Evolutionary conservation across 2,797 vertebrate species (phyloP).

Genomic region (Pempheris klunzingeri): DNA sequence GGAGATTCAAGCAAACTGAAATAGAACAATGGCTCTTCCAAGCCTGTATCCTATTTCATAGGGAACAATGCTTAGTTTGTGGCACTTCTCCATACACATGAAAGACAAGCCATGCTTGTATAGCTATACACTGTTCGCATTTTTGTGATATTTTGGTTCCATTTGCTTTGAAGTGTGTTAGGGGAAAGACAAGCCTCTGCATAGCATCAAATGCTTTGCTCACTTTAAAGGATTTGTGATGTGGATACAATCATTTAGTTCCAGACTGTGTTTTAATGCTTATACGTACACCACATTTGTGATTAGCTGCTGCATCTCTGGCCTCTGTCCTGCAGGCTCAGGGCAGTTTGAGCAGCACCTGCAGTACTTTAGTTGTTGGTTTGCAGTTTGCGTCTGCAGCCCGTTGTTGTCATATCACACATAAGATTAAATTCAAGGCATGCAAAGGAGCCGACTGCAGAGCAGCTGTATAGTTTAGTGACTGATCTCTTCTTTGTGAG

Average conservation of each 20-base stretch:
- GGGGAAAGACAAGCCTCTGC: constrained; percentile 67
- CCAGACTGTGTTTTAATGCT: constrained; percentile 49
- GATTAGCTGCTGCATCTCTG: constrained; percentile 38
- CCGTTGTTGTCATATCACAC: constrained; percentile 34
- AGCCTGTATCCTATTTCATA: constrained; percentile 78
- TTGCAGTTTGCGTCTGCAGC: constrained; percentile 11
- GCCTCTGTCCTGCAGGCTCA: not conserved
- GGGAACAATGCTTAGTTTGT: constrained; percentile 81
- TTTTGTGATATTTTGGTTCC: constrained; percentile 76
- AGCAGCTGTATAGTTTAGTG: constrained; percentile 30
- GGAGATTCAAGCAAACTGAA: constrained; percentile 80
- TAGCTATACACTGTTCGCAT: constrained; percentile 66
- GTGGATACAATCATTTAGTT: constrained; percentile 66
- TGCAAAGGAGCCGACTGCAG: constrained; percentile 7
- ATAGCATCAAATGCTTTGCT: constrained; percentile 63
- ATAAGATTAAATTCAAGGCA: constrained; percentile 32
- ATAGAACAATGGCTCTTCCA: constrained; percentile 82
- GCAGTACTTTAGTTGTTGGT: constrained; percentile 16
- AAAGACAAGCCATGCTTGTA: constrained; percentile 70
- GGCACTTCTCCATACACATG: constrained; percentile 79
- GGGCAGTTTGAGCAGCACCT: constrained; percentile 25
- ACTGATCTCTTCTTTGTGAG: constrained; percentile 19
- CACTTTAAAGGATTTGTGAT: constrained; percentile 63
- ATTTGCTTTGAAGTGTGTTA: constrained; percentile 72
- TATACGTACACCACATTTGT: constrained; percentile 41